Evolutionary conservation across 92 coral and sea anemone species (phyloP).

Genomic region (Isaurus tuberculatus): DNA sequence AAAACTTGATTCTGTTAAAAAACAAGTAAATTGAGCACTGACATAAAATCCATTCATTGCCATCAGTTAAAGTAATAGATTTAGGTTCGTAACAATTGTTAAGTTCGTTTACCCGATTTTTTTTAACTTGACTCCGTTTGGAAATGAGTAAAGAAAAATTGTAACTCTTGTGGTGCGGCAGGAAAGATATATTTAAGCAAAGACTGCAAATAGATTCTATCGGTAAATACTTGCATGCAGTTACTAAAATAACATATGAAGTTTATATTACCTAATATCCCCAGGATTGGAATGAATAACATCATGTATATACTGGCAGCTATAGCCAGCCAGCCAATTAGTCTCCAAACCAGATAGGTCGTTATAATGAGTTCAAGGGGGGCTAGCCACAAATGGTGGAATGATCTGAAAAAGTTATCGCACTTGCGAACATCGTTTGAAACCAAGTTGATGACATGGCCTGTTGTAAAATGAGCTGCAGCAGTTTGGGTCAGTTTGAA

Average conservation of each 20-base stretch:
- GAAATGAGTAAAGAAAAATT: no score
- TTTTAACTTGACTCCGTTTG: no score
- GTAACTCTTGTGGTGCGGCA: neutral
- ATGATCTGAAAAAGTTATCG: conserved; percentile 43
- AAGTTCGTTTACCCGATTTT: no score
- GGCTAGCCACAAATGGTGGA: conserved; percentile 42
- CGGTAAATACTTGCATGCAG: neutral
- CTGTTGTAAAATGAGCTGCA: conserved; percentile 29
- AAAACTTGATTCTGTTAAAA: no score
- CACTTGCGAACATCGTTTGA: conserved; percentile 49
- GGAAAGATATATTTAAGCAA: no score
- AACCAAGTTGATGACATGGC: conserved; percentile 30
- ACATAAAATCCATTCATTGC: no score
- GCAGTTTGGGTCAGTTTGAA: conserved; percentile 30
- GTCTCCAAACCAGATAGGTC: conserved; percentile 37
- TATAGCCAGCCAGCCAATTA: conserved; percentile 34
- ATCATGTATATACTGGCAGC: conserved; percentile 39
- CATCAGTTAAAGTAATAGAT: no score
- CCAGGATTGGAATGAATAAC: conserved; percentile 30
- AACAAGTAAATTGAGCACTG: no score
- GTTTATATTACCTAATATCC: conserved; percentile 5
- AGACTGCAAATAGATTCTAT: neutral
- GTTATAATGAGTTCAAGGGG: conserved; percentile 34
- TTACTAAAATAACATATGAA: neutral
- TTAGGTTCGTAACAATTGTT: no score